phyloP scores from a whole-genome alignment of 2,888 invertebrate species.

The Drosophila kuntzei region DNA sequence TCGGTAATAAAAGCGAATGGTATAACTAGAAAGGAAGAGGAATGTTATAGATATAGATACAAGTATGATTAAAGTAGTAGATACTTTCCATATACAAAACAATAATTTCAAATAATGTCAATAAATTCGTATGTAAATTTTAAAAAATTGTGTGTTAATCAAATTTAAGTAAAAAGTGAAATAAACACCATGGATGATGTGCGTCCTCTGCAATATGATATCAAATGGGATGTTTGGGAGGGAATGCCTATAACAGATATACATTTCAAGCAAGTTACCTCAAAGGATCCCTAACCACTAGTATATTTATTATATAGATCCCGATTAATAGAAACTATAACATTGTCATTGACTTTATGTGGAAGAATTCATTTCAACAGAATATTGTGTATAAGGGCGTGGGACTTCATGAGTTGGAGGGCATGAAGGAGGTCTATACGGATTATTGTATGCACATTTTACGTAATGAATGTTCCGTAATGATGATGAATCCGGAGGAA shows the following conservation, averaged over 20 bases:
- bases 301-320: neutral
- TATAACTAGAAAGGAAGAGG: neutral
- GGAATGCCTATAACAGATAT: conserved; percentile 63
- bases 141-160: neutral
- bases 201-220: conserved; percentile 54
- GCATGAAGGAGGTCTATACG: conserved; percentile 50
- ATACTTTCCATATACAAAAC: neutral
- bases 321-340: conserved; percentile 47
- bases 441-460: conserved; percentile 61
- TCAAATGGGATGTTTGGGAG: conserved; percentile 61
- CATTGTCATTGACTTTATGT: conserved; percentile 66
- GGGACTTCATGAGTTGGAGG: conserved; percentile 34
- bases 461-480: conserved; percentile 66
- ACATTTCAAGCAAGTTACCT: conserved; percentile 55
- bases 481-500: conserved; percentile 56
- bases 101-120: conserved; percentile 16
- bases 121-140: conserved; percentile 6
- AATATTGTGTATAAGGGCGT: conserved; percentile 56
- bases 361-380: conserved; percentile 51
- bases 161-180: conserved; percentile 22
- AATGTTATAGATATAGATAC: neutral
- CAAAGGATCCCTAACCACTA: no score
- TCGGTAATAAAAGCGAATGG: conserved; percentile 34
- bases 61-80: neutral
- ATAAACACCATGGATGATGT: conserved; percentile 46